Conservation (phyloP, 1,140 invertebrate species). For the Leptinotarsa lineolata region DNA sequence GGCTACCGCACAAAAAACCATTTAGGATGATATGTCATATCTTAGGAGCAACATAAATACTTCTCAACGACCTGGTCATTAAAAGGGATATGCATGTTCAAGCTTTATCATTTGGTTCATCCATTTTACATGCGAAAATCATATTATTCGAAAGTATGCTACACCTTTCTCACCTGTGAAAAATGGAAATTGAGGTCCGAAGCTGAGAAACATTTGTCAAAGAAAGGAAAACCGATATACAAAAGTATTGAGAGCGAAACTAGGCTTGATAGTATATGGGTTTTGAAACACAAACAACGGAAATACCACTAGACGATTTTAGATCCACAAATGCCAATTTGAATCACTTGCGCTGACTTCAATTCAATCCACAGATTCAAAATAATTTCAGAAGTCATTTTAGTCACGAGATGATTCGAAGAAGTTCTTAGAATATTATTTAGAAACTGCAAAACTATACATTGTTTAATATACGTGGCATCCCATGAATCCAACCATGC, state of each 20-base stretch:
- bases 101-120: slow-evolving; percentile 45
- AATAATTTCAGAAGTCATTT: background rate
- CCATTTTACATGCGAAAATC: slow-evolving; percentile 52
- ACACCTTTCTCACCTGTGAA: slow-evolving; percentile 46
- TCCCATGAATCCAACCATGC: slow-evolving; percentile 49
- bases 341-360: slow-evolving; percentile 7
- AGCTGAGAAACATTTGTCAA: background rate
- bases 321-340: background rate
- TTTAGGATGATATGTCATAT: slow-evolving; percentile 52
- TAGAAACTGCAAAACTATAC: slow-evolving; percentile 45
- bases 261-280: slow-evolving; percentile 23
- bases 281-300: slow-evolving; percentile 30
- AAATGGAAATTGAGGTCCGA: slow-evolving; percentile 42
- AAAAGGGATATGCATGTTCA: slow-evolving; percentile 37
- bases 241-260: background rate
- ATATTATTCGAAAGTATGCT: slow-evolving; percentile 53
- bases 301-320: slow-evolving; percentile 29
- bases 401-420: background rate
- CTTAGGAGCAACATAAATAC: slow-evolving; percentile 46
- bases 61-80: slow-evolving; percentile 50
- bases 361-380: background rate
- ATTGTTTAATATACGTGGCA: slow-evolving; percentile 47
- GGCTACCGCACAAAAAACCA: slow-evolving; percentile 50
- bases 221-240: slow-evolving; percentile 10
- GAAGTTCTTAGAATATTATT: slow-evolving; percentile 38